These are phyloP conservation scores for Tiliacea citrago DNA, from an alignment of 2,888 invertebrate species.

Conservation along the genomic window DNA sequence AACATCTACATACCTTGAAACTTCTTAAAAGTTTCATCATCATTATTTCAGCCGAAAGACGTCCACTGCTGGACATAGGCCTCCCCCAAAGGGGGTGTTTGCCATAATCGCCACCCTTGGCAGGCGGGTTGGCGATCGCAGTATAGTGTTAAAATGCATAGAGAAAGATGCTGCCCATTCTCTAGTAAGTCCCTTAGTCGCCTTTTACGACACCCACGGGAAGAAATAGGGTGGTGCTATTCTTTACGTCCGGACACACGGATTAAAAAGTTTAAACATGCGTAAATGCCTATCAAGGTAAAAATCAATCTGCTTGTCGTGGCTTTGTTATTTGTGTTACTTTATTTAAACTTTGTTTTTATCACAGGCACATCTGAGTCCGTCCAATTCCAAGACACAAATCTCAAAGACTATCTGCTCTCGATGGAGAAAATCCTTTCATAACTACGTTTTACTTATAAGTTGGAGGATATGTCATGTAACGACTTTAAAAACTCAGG, in stretches of 20 bases:
- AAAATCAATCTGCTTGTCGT: background rate
- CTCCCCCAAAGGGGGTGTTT: too few species aligned
- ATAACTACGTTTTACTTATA: background rate
- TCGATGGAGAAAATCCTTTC: background rate
- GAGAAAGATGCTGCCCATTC: too few species aligned
- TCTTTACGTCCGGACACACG: too few species aligned
- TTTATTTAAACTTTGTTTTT: background rate
- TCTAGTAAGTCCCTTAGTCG: too few species aligned
- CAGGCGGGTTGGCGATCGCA: too few species aligned
- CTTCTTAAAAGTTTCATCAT: too few species aligned
- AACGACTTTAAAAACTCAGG: slow-evolving; percentile 32
- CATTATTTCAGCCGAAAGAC: too few species aligned
- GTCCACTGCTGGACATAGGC: too few species aligned
- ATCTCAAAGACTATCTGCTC: background rate
- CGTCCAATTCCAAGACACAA: background rate
- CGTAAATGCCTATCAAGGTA: background rate
- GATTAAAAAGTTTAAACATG: background rate
- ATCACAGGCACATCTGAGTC: background rate
- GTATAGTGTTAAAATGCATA: too few species aligned
- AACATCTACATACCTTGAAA: background rate
- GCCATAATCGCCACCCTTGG: too few species aligned
- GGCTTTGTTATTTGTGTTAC: background rate
- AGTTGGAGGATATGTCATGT: slow-evolving; percentile 1
- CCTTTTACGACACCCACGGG: too few species aligned
- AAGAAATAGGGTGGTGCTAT: too few species aligned